These are phyloP conservation scores for Vidua chalybeata DNA, from an alignment of 2,113 vertebrate genomes.

Conservation along the genomic window DNA sequence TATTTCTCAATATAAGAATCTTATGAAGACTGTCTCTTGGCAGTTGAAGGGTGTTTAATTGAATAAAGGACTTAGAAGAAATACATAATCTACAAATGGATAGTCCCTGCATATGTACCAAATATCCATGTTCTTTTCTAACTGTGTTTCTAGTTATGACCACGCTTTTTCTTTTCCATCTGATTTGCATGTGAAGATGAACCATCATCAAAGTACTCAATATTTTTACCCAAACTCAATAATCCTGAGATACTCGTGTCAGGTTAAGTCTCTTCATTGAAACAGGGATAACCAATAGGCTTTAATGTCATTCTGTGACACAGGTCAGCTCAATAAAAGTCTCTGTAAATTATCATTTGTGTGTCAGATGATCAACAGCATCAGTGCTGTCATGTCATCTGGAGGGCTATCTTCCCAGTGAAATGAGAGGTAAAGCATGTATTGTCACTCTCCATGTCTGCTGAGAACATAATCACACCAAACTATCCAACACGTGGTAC, in stretches of 20 bases:
- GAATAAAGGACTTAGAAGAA: neutral
- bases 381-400: neutral
- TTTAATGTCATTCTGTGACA: slow-evolving; percentile 16
- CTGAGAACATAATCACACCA: slow-evolving; percentile 23
- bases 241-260: neutral
- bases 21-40: neutral
- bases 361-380: slow-evolving; percentile 15
- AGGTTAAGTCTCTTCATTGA: neutral
- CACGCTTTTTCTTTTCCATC: neutral
- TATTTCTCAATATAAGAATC: neutral
- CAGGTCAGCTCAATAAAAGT: neutral
- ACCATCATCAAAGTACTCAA: neutral
- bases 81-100: neutral
- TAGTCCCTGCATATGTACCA: neutral
- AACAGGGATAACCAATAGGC: neutral
- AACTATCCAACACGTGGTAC: slow-evolving; percentile 30
- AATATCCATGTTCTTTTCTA: neutral
- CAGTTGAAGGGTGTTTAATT: neutral
- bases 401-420: neutral
- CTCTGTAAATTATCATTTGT: neutral
- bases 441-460: neutral
- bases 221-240: slow-evolving; percentile 3
- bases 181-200: neutral
- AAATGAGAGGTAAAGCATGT: slow-evolving; percentile 9
- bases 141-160: neutral